phyloP scores from a whole-genome alignment of 2,797 vertebrate genomes.

The Pteronotus mesoamericanus region DNA sequence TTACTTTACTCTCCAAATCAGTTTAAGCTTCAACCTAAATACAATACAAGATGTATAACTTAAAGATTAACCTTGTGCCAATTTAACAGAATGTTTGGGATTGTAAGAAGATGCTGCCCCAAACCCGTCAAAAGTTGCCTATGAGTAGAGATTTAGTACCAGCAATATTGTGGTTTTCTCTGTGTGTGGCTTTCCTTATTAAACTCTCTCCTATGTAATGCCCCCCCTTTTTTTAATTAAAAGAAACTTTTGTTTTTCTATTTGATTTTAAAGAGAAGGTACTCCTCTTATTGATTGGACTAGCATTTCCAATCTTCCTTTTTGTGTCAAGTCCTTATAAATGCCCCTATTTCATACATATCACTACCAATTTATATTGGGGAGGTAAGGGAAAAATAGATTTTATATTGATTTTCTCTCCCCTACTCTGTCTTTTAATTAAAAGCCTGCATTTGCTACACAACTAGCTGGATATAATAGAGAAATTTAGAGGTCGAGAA shows the following conservation, averaged over 20 bases:
- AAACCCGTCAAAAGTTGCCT: background rate
- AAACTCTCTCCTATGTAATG: background rate
- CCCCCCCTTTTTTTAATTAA: background rate
- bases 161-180: background rate
- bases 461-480: background rate
- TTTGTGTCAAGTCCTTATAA: background rate
- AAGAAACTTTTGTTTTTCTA: background rate
- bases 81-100: background rate
- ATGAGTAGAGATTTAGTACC: background rate
- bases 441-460: background rate
- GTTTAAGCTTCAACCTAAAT: background rate
- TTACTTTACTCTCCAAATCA: conserved; percentile 1
- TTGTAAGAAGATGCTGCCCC: background rate
- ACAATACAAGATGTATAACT: background rate
- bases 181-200: background rate
- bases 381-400: background rate
- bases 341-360: background rate
- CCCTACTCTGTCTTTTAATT: background rate
- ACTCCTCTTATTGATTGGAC: background rate
- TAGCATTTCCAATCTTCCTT: conserved; percentile 3
- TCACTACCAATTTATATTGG: background rate
- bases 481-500: background rate
- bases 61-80: background rate
- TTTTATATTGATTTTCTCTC: conserved; percentile 30
- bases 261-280: background rate